Evolutionary conservation across 2,797 vertebrate species (phyloP), one percentile per base, ranked within the genome.

Genomic region (Varecia variegata): DNA sequence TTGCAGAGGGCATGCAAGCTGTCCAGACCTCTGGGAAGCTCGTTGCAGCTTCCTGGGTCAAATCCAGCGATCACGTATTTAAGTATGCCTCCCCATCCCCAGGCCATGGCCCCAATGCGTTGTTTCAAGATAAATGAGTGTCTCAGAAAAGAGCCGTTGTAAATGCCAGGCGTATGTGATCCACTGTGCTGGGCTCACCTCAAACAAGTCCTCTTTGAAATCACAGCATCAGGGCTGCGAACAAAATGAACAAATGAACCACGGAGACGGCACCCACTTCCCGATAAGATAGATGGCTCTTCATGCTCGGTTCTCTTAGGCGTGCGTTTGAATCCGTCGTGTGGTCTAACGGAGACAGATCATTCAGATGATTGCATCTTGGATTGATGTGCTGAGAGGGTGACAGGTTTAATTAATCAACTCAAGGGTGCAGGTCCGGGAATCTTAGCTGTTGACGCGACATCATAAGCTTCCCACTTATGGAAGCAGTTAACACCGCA

Each of bases 261-360:
- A 12, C 5, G 4, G 23, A 3, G 67, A 40, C 5, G n/a, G 21
- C 2, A 0, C 21, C 67, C 10, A 12, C 35, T 38, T 38, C 35
- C 20, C 21, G 10, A 70, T 23, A 38, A 70, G 38, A 23, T 3
- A 70, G 67, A 23, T 32, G 10, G 5, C 35, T 70, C 11, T 0
- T 70, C 2, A 7, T 70, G 21, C 11, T 38, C 12, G 20, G 7
- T 40, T 23, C 4, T 25, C 35, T 13, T 25, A 70, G 1, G 21
- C 11, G 2, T 40, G 67, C 5, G 0, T 70, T 38, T 5, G 20
- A 10, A 23, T 13, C 67, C 0, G 21, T 17, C 35, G 0, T 13
- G 67, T 12, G 5, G 21, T 38, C 67, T 23, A 40, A 70, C 23
- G 67, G 7, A 25, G 12, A 21, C 21, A 3, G 20, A 23, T 12